Percentiles rank a stretch among this genome's conserved stretches.
These are phyloP conservation scores for Lasioglossum malachurum DNA, from an alignment of 2,888 invertebrate genomes.

Conservation along the genomic window DNA sequence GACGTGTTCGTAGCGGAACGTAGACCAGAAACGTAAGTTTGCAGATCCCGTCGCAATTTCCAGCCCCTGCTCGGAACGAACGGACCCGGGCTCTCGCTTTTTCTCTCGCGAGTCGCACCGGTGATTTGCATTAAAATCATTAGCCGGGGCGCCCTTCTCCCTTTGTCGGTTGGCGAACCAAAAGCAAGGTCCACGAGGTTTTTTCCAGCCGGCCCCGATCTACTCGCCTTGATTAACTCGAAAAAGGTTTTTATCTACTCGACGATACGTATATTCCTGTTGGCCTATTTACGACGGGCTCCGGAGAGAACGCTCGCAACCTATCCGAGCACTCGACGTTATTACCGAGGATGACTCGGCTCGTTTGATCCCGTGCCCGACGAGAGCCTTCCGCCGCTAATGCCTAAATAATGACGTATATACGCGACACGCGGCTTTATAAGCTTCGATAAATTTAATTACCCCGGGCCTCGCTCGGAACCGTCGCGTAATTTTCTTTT, in stretches of 20 bases:
- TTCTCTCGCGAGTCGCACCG: constrained; percentile 5
- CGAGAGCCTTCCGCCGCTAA: constrained; percentile 45
- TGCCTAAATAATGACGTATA: constrained; percentile 68
- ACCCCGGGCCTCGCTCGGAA: constrained; percentile 24
- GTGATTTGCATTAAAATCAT: constrained; percentile 44
- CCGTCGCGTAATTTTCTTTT: constrained; percentile 44
- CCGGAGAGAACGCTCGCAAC: constrained; percentile 49
- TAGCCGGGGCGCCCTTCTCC: constrained; percentile 4
- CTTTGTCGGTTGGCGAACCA: constrained; percentile 39
- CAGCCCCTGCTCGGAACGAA: background rate
- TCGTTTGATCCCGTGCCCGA: constrained; percentile 46
- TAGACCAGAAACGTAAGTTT: constrained; percentile 23
- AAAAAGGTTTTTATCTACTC: constrained; percentile 53
- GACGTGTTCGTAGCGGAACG: background rate
- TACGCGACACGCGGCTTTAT: constrained; percentile 64
- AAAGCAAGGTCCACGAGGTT: constrained; percentile 13
- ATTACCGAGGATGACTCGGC: constrained; percentile 83
- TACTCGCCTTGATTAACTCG: constrained; percentile 62
- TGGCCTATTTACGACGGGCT: constrained; percentile 56
- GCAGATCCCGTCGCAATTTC: background rate
- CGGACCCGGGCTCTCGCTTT: constrained; percentile 6
- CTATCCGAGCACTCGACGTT: constrained; percentile 74
- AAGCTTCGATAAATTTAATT: constrained; percentile 68
- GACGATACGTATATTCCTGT: constrained; percentile 42
- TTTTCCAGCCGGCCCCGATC: constrained; percentile 37